Evolutionary conservation across 2,797 vertebrate species (phyloP).

Genomic region (Gallinago stenura): DNA sequence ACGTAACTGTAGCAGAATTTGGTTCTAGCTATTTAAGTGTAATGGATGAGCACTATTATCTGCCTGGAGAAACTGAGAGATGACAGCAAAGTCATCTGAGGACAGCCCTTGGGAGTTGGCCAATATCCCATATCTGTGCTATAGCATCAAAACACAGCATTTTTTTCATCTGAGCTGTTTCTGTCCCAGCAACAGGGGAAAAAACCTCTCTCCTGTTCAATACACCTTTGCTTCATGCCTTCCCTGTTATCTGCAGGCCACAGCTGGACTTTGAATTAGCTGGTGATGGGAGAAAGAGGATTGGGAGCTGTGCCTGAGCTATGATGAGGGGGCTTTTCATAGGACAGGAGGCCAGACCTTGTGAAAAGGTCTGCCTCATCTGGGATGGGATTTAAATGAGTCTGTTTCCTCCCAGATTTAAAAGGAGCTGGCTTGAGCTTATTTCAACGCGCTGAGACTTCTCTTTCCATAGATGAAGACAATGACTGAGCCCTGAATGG

Average conservation of each 20-base stretch:
- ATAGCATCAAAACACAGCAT: neutral
- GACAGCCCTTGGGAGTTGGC: neutral
- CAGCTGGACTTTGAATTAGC: neutral
- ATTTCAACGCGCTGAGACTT: neutral
- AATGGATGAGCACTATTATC: neutral
- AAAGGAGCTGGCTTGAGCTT: neutral
- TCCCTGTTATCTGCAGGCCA: neutral
- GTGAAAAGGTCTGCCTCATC: neutral
- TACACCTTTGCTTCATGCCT: neutral
- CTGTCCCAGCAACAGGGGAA: neutral
- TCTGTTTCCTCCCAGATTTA: neutral
- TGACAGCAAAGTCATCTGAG: neutral
- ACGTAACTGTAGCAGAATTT: neutral
- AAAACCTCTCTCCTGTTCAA: neutral
- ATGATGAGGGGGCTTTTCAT: neutral
- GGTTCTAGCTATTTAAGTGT: neutral
- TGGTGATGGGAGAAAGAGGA: neutral
- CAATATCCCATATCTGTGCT: neutral
- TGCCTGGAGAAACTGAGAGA: neutral
- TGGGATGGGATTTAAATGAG: neutral
- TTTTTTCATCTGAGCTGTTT: neutral
- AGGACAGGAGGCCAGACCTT: neutral
- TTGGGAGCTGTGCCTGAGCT: neutral
- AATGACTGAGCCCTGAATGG: neutral
- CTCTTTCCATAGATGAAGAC: neutral